Evolutionary conservation across 2,888 invertebrate species (phyloP), one percentile per base, ranked within the genome.

Genomic region (Kuschelorhynchus macadamiae): DNA sequence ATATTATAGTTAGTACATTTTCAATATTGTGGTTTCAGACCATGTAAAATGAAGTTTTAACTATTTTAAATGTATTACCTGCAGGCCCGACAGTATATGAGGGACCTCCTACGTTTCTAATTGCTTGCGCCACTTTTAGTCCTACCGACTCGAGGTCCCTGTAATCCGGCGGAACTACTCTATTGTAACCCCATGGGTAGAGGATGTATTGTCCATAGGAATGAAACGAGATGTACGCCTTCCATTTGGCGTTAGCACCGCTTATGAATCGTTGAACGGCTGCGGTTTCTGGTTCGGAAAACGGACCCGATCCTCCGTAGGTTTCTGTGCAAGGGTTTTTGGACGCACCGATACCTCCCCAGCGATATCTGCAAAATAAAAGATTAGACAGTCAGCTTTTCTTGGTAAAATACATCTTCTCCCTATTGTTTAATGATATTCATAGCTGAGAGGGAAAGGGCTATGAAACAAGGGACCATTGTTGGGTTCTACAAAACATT

Each of bases 161-260:
- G 76, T 91, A 86, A 81, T 92, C 92, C 67, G 90, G 88, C 0
- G 93, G 90, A 3, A 91, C 86, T 2, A 87, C 87, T 62, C 88
- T 87, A 75, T 91, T 91, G 80, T 94, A 94, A 16, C 95, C 95
- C 94, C 94, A 95, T 7, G 95, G 94, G 79, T 93, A 92, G 5
- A 95, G 85, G 57, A 95, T 88, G 79, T 92, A 93, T 77, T 97
- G 94, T 0, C 94, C 94, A 72, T 94, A 94, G 76, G 93, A 93
- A 81, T 94, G 94, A 83, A 93, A 94, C 0, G 93, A 90, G 57
- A 94, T 76, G 77, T 90, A 94, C 0, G 90, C 92, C 80, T 90
- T 86, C 84, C 91, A 90, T 49, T 88, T 86, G 1, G 86, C 84
- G 0, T 79, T 79, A 5, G 72, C 72, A n/a, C 69, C 71, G 59